These are phyloP conservation scores for Isurus oxyrinchus DNA, from an alignment of 2,113 vertebrate species.

Conservation along the genomic window DNA sequence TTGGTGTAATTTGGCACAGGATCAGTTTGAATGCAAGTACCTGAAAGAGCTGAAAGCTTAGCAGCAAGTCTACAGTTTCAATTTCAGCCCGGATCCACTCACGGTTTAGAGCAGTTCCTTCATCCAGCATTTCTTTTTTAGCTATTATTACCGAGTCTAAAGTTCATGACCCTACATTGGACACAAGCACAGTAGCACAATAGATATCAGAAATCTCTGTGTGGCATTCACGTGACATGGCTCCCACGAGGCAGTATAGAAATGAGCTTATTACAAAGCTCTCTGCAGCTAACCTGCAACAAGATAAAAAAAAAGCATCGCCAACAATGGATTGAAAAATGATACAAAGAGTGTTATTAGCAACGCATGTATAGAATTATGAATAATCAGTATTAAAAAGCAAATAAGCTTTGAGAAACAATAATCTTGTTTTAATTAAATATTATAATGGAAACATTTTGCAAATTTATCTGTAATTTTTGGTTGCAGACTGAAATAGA, in stretches of 20 bases:
- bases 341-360: background rate
- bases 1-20: slow-evolving; percentile 43
- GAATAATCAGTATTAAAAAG: background rate
- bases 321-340: background rate
- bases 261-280: rapidly evolving
- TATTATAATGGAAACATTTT: background rate
- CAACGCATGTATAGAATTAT: background rate
- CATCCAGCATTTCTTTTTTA: background rate
- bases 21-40: slow-evolving; percentile 39
- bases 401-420: background rate
- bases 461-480: background rate
- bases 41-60: slow-evolving; percentile 41
- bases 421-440: background rate
- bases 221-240: background rate
- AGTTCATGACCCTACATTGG: background rate
- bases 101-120: background rate
- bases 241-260: slow-evolving; percentile 36
- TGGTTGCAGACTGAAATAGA: background rate
- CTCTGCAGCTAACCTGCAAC: slow-evolving; percentile 21
- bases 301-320: background rate
- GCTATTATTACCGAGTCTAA: slow-evolving; percentile 39
- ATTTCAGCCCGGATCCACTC: background rate
- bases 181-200: background rate
- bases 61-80: slow-evolving; percentile 40
- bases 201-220: background rate